Base-by-base conservation (phyloP, 2,888 invertebrate species). In the Athripsodes cinereus region DNA sequence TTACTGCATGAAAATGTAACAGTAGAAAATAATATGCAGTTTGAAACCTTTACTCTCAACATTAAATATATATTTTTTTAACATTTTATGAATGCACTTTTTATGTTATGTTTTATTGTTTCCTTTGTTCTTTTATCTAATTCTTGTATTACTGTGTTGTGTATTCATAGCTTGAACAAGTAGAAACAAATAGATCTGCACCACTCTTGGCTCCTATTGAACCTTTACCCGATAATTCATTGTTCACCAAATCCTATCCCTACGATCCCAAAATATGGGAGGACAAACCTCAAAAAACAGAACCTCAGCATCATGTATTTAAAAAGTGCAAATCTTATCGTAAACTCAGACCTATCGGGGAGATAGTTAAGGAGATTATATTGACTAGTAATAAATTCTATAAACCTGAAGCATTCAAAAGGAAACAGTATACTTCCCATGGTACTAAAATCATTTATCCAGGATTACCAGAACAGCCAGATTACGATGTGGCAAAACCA, bases 331-430 rank as follows among this genome's bases (percentile, higher is more conserved):
- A 46, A 48, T 64, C 61, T 13, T 59, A 60, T 48, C 64, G 60
- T 44, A 58, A 62, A 31, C 48, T 53, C 26, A 64, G 64, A 53
- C 56, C 65, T 58, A 62, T 67, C 53, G 67, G 61, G 3, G 64
- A 64, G 56, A 65, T 71, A 11, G 71, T 77, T 0, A 68, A 68
- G 52, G 67, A 68, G n/a, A 74, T 78, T 18, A 68, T 78, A 34
- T 64, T 69, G 35, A 68, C 69, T 52, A 68, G 70, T 19, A 74
- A 75, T 65, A 67, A 68, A 61, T 77, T 77, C 67, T 75, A 75
- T 65, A 71, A 68, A 60, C 72, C 73, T 2, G 68, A 68, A 59
- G 66, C 68, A 8, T 64, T 62, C 35, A 70, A 70, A 57, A 68
- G 73, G 31, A 69, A 74, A 57, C 66, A 67, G 50, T 72, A 70